These are phyloP conservation scores for Oryzias woworae DNA, from an alignment of 2,113 vertebrate genomes.

Conservation along the genomic window DNA sequence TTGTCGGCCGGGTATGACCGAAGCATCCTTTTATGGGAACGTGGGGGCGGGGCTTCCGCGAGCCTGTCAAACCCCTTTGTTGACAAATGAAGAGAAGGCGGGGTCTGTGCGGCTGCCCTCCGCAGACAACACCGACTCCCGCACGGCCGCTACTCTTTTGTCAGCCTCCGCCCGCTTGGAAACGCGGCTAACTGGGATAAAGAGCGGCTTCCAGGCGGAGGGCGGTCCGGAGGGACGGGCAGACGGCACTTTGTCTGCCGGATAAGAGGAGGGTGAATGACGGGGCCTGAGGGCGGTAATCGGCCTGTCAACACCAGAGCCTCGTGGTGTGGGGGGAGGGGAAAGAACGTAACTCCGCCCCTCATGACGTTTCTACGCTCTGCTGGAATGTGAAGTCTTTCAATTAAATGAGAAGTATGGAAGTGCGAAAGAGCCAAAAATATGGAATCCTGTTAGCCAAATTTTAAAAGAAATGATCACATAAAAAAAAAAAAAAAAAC, in stretches of 20 bases:
- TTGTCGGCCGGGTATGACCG: slow-evolving; percentile 76
- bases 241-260: slow-evolving; percentile 25
- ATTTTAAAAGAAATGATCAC: too few relatives aligned
- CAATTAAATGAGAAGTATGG: slow-evolving; percentile 8
- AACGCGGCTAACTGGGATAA: not conserved
- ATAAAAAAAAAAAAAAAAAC: too few relatives aligned
- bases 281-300: slow-evolving; percentile 35
- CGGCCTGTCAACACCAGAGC: slow-evolving; percentile 68
- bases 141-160: slow-evolving; percentile 47
- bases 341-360: slow-evolving; percentile 51
- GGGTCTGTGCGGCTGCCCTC: slow-evolving; percentile 40
- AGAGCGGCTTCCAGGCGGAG: not conserved
- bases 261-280: not conserved
- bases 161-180: slow-evolving; percentile 7
- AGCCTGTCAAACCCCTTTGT: slow-evolving; percentile 73
- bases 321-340: slow-evolving; percentile 67
- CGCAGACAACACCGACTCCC: slow-evolving; percentile 39
- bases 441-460: not conserved
- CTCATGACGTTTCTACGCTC: slow-evolving; percentile 62
- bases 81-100: slow-evolving; percentile 73
- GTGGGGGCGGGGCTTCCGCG: slow-evolving; percentile 62
- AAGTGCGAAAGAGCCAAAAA: not conserved
- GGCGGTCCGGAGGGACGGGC: not conserved
- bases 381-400: slow-evolving; percentile 58
- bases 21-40: slow-evolving; percentile 79